Evolutionary conservation across 2,888 invertebrate genomes (phyloP).

Genomic region (Glyphotaelius pellucidus): DNA sequence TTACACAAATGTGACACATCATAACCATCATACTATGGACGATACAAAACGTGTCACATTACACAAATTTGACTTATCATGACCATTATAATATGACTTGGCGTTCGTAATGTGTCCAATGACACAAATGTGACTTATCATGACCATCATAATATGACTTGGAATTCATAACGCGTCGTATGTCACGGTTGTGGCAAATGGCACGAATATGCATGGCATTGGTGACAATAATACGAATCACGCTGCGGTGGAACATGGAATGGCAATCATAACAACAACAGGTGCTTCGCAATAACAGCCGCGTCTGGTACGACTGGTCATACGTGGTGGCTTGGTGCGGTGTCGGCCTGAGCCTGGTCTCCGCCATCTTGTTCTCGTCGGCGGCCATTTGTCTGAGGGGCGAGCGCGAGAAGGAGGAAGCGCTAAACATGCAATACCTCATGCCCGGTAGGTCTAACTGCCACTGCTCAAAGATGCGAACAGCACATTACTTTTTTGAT

Average conservation of each 20-base stretch:
- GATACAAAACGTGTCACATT: too few relatives aligned
- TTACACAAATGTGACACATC: neutral
- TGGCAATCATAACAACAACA: slow-evolving; percentile 71
- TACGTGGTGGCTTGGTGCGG: slow-evolving; percentile 98
- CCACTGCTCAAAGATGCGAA: slow-evolving; percentile 61
- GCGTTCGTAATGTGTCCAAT: neutral
- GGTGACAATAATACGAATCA: neutral
- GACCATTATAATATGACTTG: neutral
- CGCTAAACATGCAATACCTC: slow-evolving; percentile 97
- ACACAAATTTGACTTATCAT: neutral
- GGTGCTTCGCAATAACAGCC: slow-evolving; percentile 91
- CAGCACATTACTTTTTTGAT: neutral
- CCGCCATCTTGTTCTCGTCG: slow-evolving; percentile 94
- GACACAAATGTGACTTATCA: neutral
- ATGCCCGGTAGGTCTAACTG: slow-evolving; percentile 87
- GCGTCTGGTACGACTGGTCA: slow-evolving; percentile 96
- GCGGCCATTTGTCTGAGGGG: slow-evolving; percentile 96
- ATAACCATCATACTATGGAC: slow-evolving; percentile 32
- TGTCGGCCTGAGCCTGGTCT: slow-evolving; percentile 93
- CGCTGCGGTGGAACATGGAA: neutral
- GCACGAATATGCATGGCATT: neutral
- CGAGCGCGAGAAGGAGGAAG: slow-evolving; percentile 95
- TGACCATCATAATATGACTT: slow-evolving; percentile 15
- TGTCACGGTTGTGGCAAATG: neutral
- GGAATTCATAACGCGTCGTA: neutral